phyloP scores from a whole-genome alignment of 2,113 vertebrate genomes.

The Prinia subflava region DNA sequence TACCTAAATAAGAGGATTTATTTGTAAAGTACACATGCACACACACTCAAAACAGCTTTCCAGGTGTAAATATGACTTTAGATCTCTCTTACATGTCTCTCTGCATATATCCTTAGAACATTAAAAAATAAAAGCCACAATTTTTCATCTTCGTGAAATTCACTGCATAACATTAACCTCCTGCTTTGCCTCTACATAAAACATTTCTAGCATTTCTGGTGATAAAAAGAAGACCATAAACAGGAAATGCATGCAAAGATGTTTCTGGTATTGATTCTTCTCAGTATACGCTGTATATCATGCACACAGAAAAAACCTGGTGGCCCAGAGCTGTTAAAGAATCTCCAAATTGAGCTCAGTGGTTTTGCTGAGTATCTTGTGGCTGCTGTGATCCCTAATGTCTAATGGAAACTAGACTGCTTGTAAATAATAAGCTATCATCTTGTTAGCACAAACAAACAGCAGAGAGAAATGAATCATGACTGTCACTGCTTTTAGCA shows the following conservation, averaged over 20 bases:
- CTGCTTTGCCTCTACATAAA: not conserved
- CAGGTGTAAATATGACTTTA: not conserved
- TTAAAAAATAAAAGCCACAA: not conserved
- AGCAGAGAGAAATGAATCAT: not conserved
- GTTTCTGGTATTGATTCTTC: not conserved
- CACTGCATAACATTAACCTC: not conserved
- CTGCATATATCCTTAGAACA: not conserved
- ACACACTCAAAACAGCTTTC: not conserved
- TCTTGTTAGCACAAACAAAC: not conserved
- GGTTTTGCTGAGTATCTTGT: not conserved
- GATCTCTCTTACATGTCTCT: not conserved
- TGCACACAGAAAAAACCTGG: not conserved
- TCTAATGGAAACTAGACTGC: not conserved
- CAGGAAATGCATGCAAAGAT: not conserved
- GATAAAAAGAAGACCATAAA: not conserved
- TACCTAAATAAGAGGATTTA: not conserved
- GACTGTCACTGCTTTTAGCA: not conserved
- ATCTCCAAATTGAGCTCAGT: not conserved
- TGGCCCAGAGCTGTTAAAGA: not conserved
- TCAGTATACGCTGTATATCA: not conserved
- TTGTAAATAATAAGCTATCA: not conserved
- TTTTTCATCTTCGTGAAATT: not conserved
- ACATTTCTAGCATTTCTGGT: not conserved
- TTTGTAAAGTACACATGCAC: not conserved
- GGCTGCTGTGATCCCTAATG: not conserved